Evolutionary conservation across 2,888 invertebrate species (phyloP), one percentile per base, ranked within the genome.

Genomic region (Cantharis nigra): DNA sequence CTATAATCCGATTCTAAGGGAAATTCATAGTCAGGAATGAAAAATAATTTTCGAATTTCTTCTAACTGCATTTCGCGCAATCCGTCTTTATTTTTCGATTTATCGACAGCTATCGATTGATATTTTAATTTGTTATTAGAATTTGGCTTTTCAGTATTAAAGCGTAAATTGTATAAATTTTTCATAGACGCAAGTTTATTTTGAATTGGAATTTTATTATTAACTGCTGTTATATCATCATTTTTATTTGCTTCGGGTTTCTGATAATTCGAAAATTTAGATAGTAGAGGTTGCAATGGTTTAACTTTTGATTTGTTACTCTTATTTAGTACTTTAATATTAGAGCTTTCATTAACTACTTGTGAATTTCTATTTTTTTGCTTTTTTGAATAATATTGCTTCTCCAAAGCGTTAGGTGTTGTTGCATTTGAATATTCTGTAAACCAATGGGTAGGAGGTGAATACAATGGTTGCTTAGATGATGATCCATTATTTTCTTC

Each of bases 401-500:
- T 77, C 70, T 76, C 14, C 72, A 79, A 28, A 63, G 23, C 14
- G 11, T 73, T 73, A n/a, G 70, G 64, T 49, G 75, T 72, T 26
- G 82, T 80, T 0, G 79, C 80, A 76, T 83, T 82, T 0, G 80
- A 77, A 73, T 85, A 84, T 72, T 90, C 89, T 0, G 90, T 91
- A 0, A 91, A 91, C 91, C 91, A 91, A 75, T 90, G 90, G 9
- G 89, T 89, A 0, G 92, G 91, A 0, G 91, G 89, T 26, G 90
- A 87, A 83, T 91, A 91, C 78, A 88, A 89, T 20, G 88, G 87
- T 81, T 90, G 90, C 74, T 88, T 90, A 7, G 73, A 78, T 63
- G 88, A 87, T 78, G 89, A 89, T 5, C 90, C 81, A 14, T 89
- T 89, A 80, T 89, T 89, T 10, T 86, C 88, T 2, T 87, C 85